Percentiles rank a stretch among this genome's conserved stretches.
Evolutionary conservation across 2,888 invertebrate species (phyloP).

Genomic region (Cephus pygmeus): DNA sequence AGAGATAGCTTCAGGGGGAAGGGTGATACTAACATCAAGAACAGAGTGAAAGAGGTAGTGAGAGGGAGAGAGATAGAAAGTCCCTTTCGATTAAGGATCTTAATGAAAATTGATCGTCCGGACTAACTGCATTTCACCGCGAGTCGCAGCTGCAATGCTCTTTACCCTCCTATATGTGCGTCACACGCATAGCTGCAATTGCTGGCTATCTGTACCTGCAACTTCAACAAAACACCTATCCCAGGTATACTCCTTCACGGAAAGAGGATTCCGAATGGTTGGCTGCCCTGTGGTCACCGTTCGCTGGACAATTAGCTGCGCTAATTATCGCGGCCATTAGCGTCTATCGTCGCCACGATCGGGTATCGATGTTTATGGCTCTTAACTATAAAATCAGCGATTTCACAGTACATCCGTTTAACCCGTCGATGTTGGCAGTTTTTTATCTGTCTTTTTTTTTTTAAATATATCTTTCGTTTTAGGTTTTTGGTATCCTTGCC

Average conservation of each 20-base stretch:
- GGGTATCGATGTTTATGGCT: background rate
- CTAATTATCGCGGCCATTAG: background rate
- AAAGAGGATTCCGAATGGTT: background rate
- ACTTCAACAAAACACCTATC: background rate
- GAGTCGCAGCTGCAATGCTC: slow-evolving; percentile 32
- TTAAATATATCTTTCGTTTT: background rate
- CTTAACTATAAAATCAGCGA: background rate
- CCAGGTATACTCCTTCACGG: background rate
- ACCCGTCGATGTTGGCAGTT: background rate
- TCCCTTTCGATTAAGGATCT: slow-evolving; percentile 27
- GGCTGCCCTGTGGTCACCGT: background rate
- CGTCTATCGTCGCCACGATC: background rate
- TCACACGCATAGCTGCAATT: background rate
- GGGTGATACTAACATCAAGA: too few relatives aligned
- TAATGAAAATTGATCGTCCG: slow-evolving; percentile 47
- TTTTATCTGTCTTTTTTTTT: background rate
- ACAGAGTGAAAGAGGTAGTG: background rate
- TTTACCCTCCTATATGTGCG: background rate
- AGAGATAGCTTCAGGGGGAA: too few relatives aligned
- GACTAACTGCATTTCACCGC: slow-evolving; percentile 40
- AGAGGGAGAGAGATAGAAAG: background rate
- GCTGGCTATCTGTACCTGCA: background rate
- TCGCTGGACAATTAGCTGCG: background rate
- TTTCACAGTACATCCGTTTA: background rate
- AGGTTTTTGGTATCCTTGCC: too few relatives aligned